Evolutionary conservation across 2,888 invertebrate genomes (phyloP), one percentile per base, ranked within the genome.

Genomic region (Idaea biselata): DNA sequence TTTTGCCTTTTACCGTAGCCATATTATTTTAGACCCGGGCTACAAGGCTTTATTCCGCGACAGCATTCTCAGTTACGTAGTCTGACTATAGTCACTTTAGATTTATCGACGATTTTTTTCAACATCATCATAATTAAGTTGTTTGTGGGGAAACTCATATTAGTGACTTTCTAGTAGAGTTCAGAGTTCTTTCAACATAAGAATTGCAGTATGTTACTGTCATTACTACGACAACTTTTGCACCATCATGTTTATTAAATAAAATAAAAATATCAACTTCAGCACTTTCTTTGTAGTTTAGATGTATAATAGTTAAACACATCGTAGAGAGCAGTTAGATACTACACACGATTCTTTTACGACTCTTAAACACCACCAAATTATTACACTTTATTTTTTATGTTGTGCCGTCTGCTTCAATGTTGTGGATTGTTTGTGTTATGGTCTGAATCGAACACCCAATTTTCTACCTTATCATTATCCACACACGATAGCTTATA

Each of bases 191-290:
- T 55, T 54, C 32, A 32, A 11, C 11, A 32, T 32, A 11, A 44
- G 8, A 44, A 44, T 8, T 44, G 7, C 7, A 44, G 44, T 44
- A 44, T 8, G 14, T 44, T 44, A 71, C 68, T 60, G 72, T 66
- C 72, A 71, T 72, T 78, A 73, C 67, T 66, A 66, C 68, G 72
- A 68, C 71, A 69, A 77, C 25, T 74, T 76, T 75, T 68, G 77
- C 78, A 78, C 77, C 67, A 70, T 77, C 75, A 76, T 76, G 73
- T 67, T 58, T 63, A 54, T 59, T 63, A 68, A 68, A 69, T 68
- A 68, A 1, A 2, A 44, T 14, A 8, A 44, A 3, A 44, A 62
- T 68, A 60, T 63, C 55, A 65, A 69, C 69, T 68, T 68, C 68
- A 68, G 65, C 69, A 72, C 70, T 68, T 74, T 72, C 74, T 65